phyloP scores from a whole-genome alignment of 2,888 invertebrate genomes.

The Timandra comae region DNA sequence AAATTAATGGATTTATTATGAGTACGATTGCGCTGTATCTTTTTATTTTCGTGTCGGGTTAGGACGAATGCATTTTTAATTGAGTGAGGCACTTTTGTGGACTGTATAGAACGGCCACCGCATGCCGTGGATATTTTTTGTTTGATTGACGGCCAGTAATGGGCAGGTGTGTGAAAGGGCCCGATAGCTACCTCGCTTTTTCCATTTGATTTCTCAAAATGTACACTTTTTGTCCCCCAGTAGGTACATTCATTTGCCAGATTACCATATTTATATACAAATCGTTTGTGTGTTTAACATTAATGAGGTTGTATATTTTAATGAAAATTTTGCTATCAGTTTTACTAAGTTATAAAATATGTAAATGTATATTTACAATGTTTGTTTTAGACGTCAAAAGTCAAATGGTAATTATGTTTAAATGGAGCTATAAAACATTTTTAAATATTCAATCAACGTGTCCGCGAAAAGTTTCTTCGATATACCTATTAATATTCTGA shows the following conservation, averaged over 20 bases:
- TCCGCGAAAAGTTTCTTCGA: background rate
- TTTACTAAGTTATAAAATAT: conserved; percentile 3
- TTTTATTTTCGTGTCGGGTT: conserved; percentile 65
- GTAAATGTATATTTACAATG: conserved; percentile 1
- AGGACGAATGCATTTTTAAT: conserved; percentile 77
- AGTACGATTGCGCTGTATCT: conserved; percentile 58
- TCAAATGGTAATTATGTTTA: background rate
- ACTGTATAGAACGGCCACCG: conserved; percentile 74
- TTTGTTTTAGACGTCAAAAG: conserved; percentile 1
- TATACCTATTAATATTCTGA: conserved; percentile 14
- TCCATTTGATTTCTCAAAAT: conserved; percentile 45
- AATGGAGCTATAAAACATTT: background rate
- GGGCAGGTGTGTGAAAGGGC: conserved; percentile 70
- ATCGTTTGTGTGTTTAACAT: conserved; percentile 45
- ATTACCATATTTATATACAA: conserved; percentile 38
- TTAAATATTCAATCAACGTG: background rate
- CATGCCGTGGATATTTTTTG: conserved; percentile 68
- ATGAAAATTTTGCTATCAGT: conserved; percentile 19
- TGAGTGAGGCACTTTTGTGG: conserved; percentile 75
- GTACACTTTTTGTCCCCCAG: conserved; percentile 47
- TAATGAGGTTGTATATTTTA: conserved; percentile 42
- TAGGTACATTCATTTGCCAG: conserved; percentile 16
- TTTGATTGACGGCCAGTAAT: conserved; percentile 75
- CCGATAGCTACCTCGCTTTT: conserved; percentile 71
- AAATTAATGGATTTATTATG: conserved; percentile 77